Evolutionary conservation across 2,888 invertebrate species (phyloP), one percentile per base, ranked within the genome.

Genomic region (Lochmaea crataegi): DNA sequence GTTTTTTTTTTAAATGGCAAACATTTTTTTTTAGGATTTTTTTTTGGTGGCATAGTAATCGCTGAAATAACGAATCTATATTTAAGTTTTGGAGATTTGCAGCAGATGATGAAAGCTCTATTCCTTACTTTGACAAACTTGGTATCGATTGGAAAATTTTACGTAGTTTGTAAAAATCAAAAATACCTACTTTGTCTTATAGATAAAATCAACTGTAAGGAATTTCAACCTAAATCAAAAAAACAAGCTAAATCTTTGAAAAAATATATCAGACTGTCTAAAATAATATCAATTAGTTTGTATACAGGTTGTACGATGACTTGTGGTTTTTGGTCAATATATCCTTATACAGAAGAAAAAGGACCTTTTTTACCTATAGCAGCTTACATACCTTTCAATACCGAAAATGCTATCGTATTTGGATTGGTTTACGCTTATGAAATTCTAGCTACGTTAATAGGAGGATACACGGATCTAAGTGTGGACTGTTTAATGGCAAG

Each of bases 341-440:
- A 83, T 73, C 86, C 86, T 1, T 77, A 83, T 26, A 68, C 85
- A 1, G 84, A 85, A 18, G 75, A 72, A 12, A 48, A 68, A 11
- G 78, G 75, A 14, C 76, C 68, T 7, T 72, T 63, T 41, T 69
- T 84, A 41, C 84, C 85, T 1, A 77, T 85, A 51, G 79, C 79
- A 66, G 83, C 81, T 7, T 85, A 88, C 88, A 89, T 88, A 73
- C 90, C 89, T 0, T 88, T 89, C 76, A 84, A 87, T 74, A 86
- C 86, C 0, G 81, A 84, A 0, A 78, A 76, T 67, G 86, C 87
- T 0, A 89, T 88, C 9, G 85, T 85, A 0, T 88, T 86, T 80
- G 87, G 88, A 80, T 71, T 88, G 38, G 87, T 88, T 0, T 89
- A 87, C 79, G 73, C 83, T 0, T 90, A 90, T 77, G 90, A 90